Evolutionary conservation across 2,113 vertebrate genomes (phyloP).

Genomic region (Equus quagga): DNA sequence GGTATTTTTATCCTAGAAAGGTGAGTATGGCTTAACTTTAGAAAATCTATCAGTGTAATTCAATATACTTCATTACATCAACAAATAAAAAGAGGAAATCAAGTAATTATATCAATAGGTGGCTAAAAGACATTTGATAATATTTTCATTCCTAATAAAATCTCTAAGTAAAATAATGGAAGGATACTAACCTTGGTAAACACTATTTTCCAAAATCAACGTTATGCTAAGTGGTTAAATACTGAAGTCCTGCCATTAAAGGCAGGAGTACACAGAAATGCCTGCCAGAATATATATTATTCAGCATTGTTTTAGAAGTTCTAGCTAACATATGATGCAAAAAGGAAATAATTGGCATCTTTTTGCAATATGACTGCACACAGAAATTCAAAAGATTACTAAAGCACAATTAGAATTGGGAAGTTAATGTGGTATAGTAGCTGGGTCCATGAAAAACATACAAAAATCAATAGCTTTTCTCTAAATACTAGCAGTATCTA

Average conservation of each 20-base stretch:
- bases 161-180: slow-evolving; percentile 29
- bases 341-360: slow-evolving; percentile 16
- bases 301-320: slow-evolving; percentile 27
- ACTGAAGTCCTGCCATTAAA: not conserved
- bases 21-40: not conserved
- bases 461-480: slow-evolving; percentile 7
- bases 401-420: slow-evolving; percentile 19
- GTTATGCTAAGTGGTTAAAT: slow-evolving; percentile 37
- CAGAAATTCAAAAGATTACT: slow-evolving; percentile 38
- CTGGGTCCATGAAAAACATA: not conserved
- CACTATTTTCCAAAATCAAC: slow-evolving; percentile 28
- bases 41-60: slow-evolving; percentile 42
- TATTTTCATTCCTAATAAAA: slow-evolving; percentile 24
- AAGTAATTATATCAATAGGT: not conserved
- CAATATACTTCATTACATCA: slow-evolving; percentile 7
- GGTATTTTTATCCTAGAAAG: slow-evolving; percentile 5
- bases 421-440: not conserved
- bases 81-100: slow-evolving; percentile 42
- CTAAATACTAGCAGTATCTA: not conserved
- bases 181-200: slow-evolving; percentile 23
- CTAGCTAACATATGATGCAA: slow-evolving; percentile 25
- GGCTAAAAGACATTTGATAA: not conserved
- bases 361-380: slow-evolving; percentile 33
- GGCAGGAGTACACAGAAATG: slow-evolving; percentile 6
- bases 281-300: not conserved